Evolutionary conservation across 2,797 vertebrate genomes (phyloP), one percentile per base, ranked within the genome.

Genomic region (Falco rusticolus): DNA sequence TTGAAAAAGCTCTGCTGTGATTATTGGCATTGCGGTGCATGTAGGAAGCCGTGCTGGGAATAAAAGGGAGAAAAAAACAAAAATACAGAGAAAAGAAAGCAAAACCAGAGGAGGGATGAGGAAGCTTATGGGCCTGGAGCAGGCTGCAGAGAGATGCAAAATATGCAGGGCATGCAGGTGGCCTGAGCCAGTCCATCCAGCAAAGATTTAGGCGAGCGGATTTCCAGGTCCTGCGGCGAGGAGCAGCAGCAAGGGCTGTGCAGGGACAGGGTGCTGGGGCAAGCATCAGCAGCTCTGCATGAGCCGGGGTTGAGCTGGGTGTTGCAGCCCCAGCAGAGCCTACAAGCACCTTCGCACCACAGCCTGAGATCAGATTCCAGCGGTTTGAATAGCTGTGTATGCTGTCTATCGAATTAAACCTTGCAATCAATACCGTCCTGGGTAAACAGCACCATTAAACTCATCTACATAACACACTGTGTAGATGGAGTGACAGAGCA

Each of bases 331-430:
- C 59, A 26, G 31, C 37, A 65, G 33, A 76, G 14, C 68, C 29
- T 8, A 3, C 24, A 6, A 48, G 48, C 21, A 37, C n/a, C 71
- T 70, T 47, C 79, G 75, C 64, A 26, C 16, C 60, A 16, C 16
- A 79, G 63, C 50, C 1, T 1, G 45, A 63, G 80, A 41, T 60
- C 69, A 51, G 47, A 63, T 34, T 39, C 63, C 83, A 59, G 3
- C 6, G 4, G 65, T 26, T 2, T 5, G 28, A 74, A 65, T 0
- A 37, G 50, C 68, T 34, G n/a, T 9, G 0, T 0, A 1, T 2
- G 14, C n/a, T 21, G 1, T 53, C 63, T n/a, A 9, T 5, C 2
- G 20, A 70, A 90, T 37, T 11, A 47, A 81, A 43, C 16, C 77
- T n/a, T 4, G 5, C 33, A 13, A 59, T 66, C 78, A 37, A 6